Conservation (phyloP, 2,888 invertebrate species). For the Bruchidius siliquastri region DNA sequence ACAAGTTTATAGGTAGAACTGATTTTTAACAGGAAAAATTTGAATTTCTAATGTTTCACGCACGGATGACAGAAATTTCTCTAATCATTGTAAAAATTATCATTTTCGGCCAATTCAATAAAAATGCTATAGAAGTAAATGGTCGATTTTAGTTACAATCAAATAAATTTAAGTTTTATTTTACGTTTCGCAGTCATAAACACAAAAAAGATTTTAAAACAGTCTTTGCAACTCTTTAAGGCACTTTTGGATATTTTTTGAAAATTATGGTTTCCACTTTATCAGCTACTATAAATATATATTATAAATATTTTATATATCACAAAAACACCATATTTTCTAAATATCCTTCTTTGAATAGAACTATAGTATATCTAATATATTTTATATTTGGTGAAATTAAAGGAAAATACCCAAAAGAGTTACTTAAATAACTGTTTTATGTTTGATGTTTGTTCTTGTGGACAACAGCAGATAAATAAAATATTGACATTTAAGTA, state of each 20-base stretch:
- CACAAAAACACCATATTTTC: conserved; percentile 10
- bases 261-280: conserved; percentile 5
- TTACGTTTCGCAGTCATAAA: background rate
- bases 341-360: background rate
- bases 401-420: conserved; percentile 12
- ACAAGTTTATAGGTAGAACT: too few relatives aligned
- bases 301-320: conserved; percentile 2
- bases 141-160: background rate
- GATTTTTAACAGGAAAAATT: too few relatives aligned
- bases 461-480: background rate
- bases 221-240: conserved; percentile 18
- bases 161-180: too few relatives aligned
- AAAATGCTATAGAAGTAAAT: too few relatives aligned
- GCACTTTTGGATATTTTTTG: conserved; percentile 12
- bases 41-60: too few relatives aligned
- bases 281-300: background rate
- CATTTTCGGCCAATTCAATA: too few relatives aligned
- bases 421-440: conserved; percentile 17
- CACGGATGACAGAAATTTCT: too few relatives aligned
- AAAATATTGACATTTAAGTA: background rate
- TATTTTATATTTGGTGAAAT: conserved; percentile 2
- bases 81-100: too few relatives aligned
- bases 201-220: conserved; percentile 7
- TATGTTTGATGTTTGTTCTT: background rate
- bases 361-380: background rate